Evolutionary conservation across 2,113 vertebrate species (phyloP).

Genomic region (Triplophysa tibetana): DNA sequence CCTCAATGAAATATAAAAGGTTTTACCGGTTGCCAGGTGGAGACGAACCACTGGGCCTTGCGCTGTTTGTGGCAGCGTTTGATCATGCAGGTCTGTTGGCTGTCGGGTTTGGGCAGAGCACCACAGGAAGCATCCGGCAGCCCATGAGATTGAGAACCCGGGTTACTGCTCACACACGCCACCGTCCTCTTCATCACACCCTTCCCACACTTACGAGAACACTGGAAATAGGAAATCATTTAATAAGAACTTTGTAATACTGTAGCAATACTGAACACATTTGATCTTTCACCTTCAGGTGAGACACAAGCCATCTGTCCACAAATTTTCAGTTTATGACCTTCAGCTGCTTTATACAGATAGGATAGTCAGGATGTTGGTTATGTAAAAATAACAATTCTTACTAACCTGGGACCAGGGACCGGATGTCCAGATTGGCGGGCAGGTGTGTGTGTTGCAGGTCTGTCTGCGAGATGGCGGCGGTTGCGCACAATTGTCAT

Average conservation of each 20-base stretch:
- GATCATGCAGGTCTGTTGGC: slow-evolving; percentile 79
- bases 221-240: slow-evolving; percentile 66
- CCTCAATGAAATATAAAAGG: background rate
- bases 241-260: too few relatives aligned
- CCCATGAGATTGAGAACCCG: slow-evolving; percentile 53
- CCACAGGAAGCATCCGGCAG: slow-evolving; percentile 73
- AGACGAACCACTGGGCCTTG: slow-evolving; percentile 85
- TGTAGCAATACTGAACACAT: too few relatives aligned
- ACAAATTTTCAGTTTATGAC: too few relatives aligned
- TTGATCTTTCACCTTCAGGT: background rate
- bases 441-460: slow-evolving; percentile 79
- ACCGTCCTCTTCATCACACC: slow-evolving; percentile 79
- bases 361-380: too few relatives aligned
- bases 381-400: too few relatives aligned
- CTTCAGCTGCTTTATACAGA: too few relatives aligned
- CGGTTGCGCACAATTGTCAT: slow-evolving; percentile 70
- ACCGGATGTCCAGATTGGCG: slow-evolving; percentile 77
- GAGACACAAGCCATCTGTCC: background rate
- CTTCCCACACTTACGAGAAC: slow-evolving; percentile 84
- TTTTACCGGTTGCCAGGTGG: slow-evolving; percentile 82
- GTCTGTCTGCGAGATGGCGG: slow-evolving; percentile 66
- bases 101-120: slow-evolving; percentile 71
- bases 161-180: slow-evolving; percentile 72
- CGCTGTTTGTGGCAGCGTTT: slow-evolving; percentile 79
- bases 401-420: slow-evolving; percentile 83